Evolutionary conservation across 1,140 invertebrate genomes (phyloP).

Genomic region (Halictus rubicundus): DNA sequence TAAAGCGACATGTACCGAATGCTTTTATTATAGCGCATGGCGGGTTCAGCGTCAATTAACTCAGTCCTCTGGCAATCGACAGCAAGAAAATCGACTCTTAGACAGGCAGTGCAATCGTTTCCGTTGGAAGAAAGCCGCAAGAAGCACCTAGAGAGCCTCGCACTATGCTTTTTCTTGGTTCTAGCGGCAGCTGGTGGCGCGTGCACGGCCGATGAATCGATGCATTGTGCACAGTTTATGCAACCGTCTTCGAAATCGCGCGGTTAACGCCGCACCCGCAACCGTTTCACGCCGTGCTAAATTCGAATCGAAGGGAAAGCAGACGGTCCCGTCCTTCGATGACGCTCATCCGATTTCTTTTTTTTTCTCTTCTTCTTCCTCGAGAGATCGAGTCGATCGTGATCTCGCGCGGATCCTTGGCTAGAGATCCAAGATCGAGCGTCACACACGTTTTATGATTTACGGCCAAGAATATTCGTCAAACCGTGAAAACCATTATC

Average conservation of each 20-base stretch:
- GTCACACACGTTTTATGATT: constrained; percentile 11
- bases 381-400: too few relatives aligned
- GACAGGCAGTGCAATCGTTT: too few relatives aligned
- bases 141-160: too few relatives aligned
- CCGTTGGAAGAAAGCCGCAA: too few relatives aligned
- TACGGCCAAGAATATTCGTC: neutral
- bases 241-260: constrained; percentile 7
- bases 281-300: constrained; percentile 19
- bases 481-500: constrained; percentile 13
- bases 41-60: too few relatives aligned
- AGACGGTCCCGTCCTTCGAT: constrained; percentile 1
- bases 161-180: too few relatives aligned
- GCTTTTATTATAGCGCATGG: too few relatives aligned
- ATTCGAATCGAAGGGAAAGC: constrained; percentile 22
- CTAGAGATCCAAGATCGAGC: constrained; percentile 7
- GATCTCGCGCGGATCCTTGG: neutral
- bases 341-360: neutral
- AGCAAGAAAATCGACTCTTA: too few relatives aligned
- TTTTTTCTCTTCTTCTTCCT: too few relatives aligned
- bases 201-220: neutral
- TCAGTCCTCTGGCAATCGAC: too few relatives aligned
- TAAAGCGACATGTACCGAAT: too few relatives aligned
- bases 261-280: neutral
- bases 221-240: neutral
- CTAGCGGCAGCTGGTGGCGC: neutral